Base-by-base conservation (phyloP, 2,888 invertebrate genomes). In the Tyria jacobaeae region DNA sequence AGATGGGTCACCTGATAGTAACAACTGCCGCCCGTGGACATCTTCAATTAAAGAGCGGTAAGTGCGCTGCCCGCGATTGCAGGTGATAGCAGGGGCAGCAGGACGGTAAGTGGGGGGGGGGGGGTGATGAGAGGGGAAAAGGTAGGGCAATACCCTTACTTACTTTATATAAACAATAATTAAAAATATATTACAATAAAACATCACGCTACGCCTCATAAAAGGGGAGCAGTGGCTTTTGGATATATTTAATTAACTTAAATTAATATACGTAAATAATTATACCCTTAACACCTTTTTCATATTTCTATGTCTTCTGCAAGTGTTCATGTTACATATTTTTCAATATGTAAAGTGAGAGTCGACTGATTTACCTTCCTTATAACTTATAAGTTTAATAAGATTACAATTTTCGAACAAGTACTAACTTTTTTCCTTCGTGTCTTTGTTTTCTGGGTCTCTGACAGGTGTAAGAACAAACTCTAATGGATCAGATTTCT, bases 401-500 rank as follows among this genome's bases (percentile, higher is more conserved):
- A 31, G 7, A 31, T 31, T 21, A 14, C 3, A 44, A 44, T 10
- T 21, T 44, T 21, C 3, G 17, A 12, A 5, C 21, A 21, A 10
- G 14, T 17, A 48, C 54, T 76, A 72, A 61, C 60, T 77, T 2
- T 62, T 66, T 31, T 63, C 64, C 4, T 39, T 59, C 12, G 51
- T 56, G 39, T 73, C 64, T 5, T 10, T 64, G 48, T 55, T 67
- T 39, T 72, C 70, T 37, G 24, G 53, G n/a, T 71, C 69, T 9
- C 47, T 60, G 27, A 49, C 27, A 3, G 57, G 39, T 3, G 68
- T 51, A 3, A 67, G 57, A 35, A 77, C 52, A 44, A 76, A 75
- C 0, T 71, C 58, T n/a, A 83, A 57, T 2, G 81, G 67, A 44
- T 72, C 72, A 4, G 52, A n/a, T 65, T 82, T 87, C 14, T 78